These are phyloP conservation scores for Drosophila kanekoi DNA, from an alignment of 2,888 invertebrate species.

Conservation along the genomic window DNA sequence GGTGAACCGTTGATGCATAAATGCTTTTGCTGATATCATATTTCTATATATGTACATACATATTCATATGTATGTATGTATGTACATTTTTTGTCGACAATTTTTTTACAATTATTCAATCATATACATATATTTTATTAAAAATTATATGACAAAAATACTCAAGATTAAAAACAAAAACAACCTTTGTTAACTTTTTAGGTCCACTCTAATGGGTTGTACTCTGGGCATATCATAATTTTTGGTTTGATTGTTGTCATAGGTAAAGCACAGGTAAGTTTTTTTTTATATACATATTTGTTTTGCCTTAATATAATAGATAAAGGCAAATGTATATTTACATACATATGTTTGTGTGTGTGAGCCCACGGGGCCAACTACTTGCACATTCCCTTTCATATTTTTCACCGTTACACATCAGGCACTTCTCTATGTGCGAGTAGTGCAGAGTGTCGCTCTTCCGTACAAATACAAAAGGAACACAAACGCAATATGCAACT, in stretches of 20 bases:
- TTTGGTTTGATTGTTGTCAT: slow-evolving; percentile 33
- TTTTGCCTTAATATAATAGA: slow-evolving; percentile 1
- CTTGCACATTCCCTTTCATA: slow-evolving; percentile 16
- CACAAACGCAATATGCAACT: slow-evolving; percentile 64
- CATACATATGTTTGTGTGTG: not conserved
- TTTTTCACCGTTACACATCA: slow-evolving; percentile 53
- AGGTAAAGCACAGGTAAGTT: slow-evolving; percentile 2
- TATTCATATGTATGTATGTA: too few relatives aligned
- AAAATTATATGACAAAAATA: not conserved
- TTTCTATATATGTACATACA: not conserved
- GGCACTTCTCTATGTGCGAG: slow-evolving; percentile 27
- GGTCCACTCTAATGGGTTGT: slow-evolving; percentile 35
- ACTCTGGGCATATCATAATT: slow-evolving; percentile 10
- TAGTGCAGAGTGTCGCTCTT: slow-evolving; percentile 4
- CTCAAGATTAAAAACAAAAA: not conserved
- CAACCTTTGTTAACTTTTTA: not conserved
- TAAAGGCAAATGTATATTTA: not conserved
- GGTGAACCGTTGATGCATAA: not conserved
- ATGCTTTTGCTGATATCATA: not conserved
- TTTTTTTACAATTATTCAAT: not conserved
- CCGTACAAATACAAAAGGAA: slow-evolving; percentile 37
- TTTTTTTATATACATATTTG: not conserved
- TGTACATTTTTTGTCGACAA: too few relatives aligned
- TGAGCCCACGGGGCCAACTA: slow-evolving; percentile 13
- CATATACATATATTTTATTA: too few relatives aligned